Evolutionary conservation across 2,113 vertebrate species (phyloP), one percentile per base, ranked within the genome.

Genomic region (Axis porcinus): DNA sequence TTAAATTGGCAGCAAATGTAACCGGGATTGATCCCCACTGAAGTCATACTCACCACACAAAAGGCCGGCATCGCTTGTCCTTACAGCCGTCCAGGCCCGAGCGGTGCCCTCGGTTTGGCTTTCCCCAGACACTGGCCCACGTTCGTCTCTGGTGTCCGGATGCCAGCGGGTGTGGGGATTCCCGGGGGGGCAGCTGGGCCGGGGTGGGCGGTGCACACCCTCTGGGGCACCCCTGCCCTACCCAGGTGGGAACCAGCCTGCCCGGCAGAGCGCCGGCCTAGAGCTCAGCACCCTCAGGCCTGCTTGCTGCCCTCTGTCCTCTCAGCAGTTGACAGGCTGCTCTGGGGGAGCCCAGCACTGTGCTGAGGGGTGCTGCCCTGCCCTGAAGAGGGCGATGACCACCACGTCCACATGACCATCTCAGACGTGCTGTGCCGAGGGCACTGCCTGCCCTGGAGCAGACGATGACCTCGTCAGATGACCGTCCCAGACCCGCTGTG

Each of bases 71-170:
- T 45, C 4, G 3, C 13, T 12, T 50, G 13, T 30, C 3, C 82
- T 7, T 3, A 2, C 6, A 11, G 27, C 60, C n/a, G 19, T 17
- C 57, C 19, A 7, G 40, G 8, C 13, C 45, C 4, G 15, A 82
- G 33, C 5, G 2, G 11, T 2, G 0, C 10, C 27, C 15, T 6
- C 7, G 0, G 10, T 58, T 47, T 3, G 11, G 33, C 23, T 30
- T n/a, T 43, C 28, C 58, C 15, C n/a, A 11, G 55, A 43, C 9
- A 6, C 19, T 1, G 0, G 0, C 0, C 14, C 47, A 1, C 7
- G 11, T 1, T 12, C 60, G 9, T 28, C 33, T 43, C 1, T 2
- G 40, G 9, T 12, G 9, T 50, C 30, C 17, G 4, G 11, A 60
- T 2, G 47, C 47, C 10, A 3, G 28, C 12, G 33, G 6, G 19